Evolutionary conservation across 1,140 invertebrate species (phyloP).

Genomic region (Polyergus mexicanus): DNA sequence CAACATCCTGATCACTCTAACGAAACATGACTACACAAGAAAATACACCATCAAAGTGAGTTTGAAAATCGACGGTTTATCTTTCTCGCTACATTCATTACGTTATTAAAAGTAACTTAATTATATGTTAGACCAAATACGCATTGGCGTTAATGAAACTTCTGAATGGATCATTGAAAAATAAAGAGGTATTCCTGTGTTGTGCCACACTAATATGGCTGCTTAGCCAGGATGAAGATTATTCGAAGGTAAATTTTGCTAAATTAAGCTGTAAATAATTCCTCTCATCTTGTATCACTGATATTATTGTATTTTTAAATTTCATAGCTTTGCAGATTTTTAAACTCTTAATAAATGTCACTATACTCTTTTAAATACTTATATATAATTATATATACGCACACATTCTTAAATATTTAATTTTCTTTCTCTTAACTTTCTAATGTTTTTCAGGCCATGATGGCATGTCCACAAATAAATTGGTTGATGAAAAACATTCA

Average conservation of each 20-base stretch:
- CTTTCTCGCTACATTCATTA: neutral
- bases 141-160: slow-evolving; percentile 45
- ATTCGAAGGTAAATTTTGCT: slow-evolving; percentile 27
- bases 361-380: neutral
- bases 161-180: slow-evolving; percentile 18
- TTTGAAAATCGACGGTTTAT: slow-evolving; percentile 32
- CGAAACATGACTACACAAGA: slow-evolving; percentile 77
- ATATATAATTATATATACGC: too few relatives aligned
- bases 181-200: slow-evolving; percentile 49
- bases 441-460: slow-evolving; percentile 24
- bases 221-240: slow-evolving; percentile 48
- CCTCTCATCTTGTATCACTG: neutral
- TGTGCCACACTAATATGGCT: slow-evolving; percentile 62
- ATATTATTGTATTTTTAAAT: neutral
- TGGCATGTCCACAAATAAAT: slow-evolving; percentile 24
- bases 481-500: slow-evolving; percentile 37
- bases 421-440: neutral
- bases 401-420: neutral
- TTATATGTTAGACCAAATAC: slow-evolving; percentile 29
- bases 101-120: neutral
- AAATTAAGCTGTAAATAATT: neutral
- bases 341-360: neutral
- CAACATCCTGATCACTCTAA: slow-evolving; percentile 82
- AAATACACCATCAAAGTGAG: slow-evolving; percentile 67
- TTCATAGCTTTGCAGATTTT: neutral